Conservation (phyloP, 2,888 invertebrate species). For the Argynnis bischoffii region DNA sequence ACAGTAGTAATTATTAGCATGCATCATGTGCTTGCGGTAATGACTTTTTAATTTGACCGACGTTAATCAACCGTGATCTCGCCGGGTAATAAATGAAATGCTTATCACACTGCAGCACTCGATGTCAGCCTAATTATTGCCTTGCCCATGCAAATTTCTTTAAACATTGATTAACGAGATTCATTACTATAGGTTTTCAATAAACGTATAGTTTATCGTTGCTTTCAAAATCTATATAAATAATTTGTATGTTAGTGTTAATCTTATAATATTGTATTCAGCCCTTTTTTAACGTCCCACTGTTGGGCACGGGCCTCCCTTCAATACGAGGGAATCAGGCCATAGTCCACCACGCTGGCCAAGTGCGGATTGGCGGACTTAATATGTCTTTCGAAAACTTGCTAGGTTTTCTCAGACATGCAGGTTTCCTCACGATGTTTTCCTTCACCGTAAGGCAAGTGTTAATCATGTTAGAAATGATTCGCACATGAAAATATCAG, state of each 20-base stretch:
- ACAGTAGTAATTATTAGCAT: conserved; percentile 25
- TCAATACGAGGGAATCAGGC: too few species aligned
- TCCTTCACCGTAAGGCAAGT: too few species aligned
- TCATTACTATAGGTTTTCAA: neutral
- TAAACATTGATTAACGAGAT: neutral
- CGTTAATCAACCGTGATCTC: conserved; percentile 30
- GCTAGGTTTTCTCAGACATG: too few species aligned
- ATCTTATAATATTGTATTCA: too few species aligned
- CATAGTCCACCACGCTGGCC: too few species aligned
- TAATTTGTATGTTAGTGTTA: neutral
- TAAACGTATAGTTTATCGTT: neutral
- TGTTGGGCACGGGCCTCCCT: too few species aligned
- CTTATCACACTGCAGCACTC: conserved; percentile 21
- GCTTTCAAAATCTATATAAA: neutral
- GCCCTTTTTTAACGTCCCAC: too few species aligned
- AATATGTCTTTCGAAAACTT: too few species aligned
- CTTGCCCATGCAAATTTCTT: neutral
- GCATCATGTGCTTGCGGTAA: conserved; percentile 31
- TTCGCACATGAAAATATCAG: too few species aligned
- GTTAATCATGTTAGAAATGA: too few species aligned
- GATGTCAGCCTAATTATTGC: conserved; percentile 14
- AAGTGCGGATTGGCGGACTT: too few species aligned
- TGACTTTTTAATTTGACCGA: conserved; percentile 43
- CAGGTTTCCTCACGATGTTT: too few species aligned
- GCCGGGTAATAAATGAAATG: conserved; percentile 25